These are phyloP conservation scores for Podilymbus podiceps DNA, from an alignment of 2,113 vertebrate genomes.

Conservation along the genomic window DNA sequence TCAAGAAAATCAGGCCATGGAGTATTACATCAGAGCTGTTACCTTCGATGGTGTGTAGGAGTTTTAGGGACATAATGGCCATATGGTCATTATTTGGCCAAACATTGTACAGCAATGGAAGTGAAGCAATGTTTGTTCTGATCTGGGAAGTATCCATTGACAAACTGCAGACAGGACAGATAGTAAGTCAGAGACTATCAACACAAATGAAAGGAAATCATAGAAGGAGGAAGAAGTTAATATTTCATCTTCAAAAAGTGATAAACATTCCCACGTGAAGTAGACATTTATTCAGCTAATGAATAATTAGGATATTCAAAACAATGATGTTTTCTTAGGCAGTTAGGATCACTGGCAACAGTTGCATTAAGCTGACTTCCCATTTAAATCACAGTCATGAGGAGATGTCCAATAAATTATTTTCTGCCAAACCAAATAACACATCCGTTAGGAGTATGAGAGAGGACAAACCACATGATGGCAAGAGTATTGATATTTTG, in stretches of 20 bases:
- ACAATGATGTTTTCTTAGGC: conserved; percentile 15
- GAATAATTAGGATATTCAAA: conserved; percentile 54
- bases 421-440: neutral
- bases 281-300: conserved; percentile 34
- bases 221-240: conserved; percentile 37
- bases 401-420: neutral
- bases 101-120: neutral
- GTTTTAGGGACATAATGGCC: neutral
- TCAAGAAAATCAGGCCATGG: neutral
- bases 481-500: neutral
- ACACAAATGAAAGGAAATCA: conserved; percentile 56
- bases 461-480: neutral
- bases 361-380: neutral
- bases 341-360: neutral
- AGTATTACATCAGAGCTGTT: neutral
- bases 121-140: neutral
- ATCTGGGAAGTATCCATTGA: conserved; percentile 50
- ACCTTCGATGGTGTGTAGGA: neutral
- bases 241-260: conserved; percentile 53
- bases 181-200: conserved; percentile 40
- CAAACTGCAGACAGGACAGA: conserved; percentile 40
- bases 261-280: conserved; percentile 61
- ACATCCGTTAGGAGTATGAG: neutral
- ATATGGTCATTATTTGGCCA: neutral
- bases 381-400: neutral